phyloP scores from a whole-genome alignment of 2,113 vertebrate genomes.

The Syrrhaptes paradoxus region DNA sequence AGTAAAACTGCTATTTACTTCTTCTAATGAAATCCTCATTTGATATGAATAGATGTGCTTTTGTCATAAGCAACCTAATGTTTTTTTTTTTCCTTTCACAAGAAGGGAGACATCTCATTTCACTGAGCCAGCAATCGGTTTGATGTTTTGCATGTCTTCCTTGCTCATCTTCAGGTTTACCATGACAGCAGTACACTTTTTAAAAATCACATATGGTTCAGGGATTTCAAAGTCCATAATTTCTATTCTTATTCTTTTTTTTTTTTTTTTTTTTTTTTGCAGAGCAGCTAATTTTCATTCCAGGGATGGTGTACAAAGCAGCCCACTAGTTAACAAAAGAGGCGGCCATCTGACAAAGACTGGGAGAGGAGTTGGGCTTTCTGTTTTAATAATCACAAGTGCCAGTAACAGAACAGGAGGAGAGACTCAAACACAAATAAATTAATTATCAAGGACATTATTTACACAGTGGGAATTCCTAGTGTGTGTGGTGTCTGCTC shows the following conservation, averaged over 20 bases:
- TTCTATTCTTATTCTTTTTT: not conserved
- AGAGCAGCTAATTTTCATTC: constrained; percentile 30
- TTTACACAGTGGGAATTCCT: constrained; percentile 67
- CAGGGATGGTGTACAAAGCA: not conserved
- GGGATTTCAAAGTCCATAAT: not conserved
- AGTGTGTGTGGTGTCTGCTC: constrained; percentile 45
- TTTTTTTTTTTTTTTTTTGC: not conserved
- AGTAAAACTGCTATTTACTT: not conserved
- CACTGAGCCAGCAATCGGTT: not conserved
- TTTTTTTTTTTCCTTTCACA: not conserved
- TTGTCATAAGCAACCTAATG: not conserved
- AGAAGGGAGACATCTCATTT: not conserved
- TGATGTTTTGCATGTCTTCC: not conserved
- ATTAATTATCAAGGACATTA: constrained; percentile 69
- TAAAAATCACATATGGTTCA: not conserved
- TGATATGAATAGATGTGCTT: not conserved
- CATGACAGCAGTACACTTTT: not conserved
- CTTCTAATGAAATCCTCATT: not conserved
- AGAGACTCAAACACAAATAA: constrained; percentile 50
- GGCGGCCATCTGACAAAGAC: constrained; percentile 3
- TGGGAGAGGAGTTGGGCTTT: not conserved
- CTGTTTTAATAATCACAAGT: constrained; percentile 32
- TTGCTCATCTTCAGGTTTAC: not conserved
- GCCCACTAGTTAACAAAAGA: not conserved
- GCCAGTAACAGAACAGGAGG: not conserved